Conservation (phyloP, 1,140 invertebrate species). For the Brachionus paranguensis region DNA sequence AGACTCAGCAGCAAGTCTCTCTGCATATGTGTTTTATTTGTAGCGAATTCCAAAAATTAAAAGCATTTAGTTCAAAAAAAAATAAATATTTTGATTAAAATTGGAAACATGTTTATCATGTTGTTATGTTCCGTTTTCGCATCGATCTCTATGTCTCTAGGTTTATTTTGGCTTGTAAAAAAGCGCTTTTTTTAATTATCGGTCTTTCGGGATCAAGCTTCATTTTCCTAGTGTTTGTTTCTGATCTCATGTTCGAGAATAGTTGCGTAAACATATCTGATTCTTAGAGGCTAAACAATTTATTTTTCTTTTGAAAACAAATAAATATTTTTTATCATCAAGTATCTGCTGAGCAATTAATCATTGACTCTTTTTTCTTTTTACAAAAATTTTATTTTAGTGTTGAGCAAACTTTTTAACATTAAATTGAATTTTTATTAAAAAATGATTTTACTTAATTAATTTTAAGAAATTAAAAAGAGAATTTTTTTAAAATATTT, state of each 20-base stretch:
- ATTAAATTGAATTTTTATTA: too few relatives aligned
- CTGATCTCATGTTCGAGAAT: background rate
- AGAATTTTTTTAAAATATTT: too few relatives aligned
- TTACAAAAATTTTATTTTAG: too few relatives aligned
- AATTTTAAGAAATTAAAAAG: too few relatives aligned
- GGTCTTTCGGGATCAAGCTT: background rate
- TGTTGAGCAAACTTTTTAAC: too few relatives aligned
- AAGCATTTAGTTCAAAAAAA: conserved; percentile 1
- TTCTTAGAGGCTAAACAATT: background rate
- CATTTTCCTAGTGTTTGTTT: background rate
- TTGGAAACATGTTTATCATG: background rate
- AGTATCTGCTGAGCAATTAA: too few relatives aligned
- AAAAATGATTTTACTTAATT: too few relatives aligned
- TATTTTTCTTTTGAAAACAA: too few relatives aligned
- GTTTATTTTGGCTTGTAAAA: background rate
- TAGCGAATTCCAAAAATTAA: background rate
- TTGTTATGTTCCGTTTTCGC: background rate
- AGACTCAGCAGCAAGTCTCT: background rate
- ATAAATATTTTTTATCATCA: too few relatives aligned
- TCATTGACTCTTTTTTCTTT: too few relatives aligned
- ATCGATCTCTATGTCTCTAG: background rate
- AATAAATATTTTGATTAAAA: conserved; percentile 17
- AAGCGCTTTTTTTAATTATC: background rate
- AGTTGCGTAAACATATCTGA: background rate
- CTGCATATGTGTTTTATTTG: conserved; percentile 2